Conservation (phyloP, 1,140 invertebrate species). For the Steinernema feltiae region DNA sequence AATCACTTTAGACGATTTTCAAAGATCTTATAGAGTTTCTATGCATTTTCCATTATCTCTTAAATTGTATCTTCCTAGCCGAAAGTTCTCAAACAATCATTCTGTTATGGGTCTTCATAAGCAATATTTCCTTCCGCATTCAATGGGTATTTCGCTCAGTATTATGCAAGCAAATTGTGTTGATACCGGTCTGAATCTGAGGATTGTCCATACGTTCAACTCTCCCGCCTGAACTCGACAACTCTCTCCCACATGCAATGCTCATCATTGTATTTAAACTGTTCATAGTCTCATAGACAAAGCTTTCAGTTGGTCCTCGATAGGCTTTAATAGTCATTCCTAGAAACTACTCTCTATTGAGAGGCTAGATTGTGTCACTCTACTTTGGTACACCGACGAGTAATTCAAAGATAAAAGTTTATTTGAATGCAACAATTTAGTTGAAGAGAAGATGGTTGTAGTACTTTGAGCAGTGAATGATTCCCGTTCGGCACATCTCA, state of each 20-base stretch:
- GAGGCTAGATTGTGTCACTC: no score
- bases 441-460: conserved; percentile 54
- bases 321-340: neutral
- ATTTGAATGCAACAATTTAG: conserved; percentile 17
- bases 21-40: neutral
- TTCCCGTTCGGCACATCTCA: conserved; percentile 55
- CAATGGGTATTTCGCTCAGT: no score
- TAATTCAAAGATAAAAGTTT: conserved; percentile 7
- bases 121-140: no score
- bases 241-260: no score
- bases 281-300: no score
- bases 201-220: no score
- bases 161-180: no score
- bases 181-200: no score
- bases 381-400: no score
- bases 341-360: no score
- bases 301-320: neutral
- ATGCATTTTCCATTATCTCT: neutral
- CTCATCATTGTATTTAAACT: no score
- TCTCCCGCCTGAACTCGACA: no score
- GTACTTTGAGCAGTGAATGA: conserved; percentile 55
- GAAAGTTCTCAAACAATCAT: neutral
- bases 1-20: neutral
- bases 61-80: neutral
- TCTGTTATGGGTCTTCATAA: neutral